Evolutionary conservation across 2,113 vertebrate genomes (phyloP), one percentile per base, ranked within the genome.

Genomic region (Rhodinocichla rosea): DNA sequence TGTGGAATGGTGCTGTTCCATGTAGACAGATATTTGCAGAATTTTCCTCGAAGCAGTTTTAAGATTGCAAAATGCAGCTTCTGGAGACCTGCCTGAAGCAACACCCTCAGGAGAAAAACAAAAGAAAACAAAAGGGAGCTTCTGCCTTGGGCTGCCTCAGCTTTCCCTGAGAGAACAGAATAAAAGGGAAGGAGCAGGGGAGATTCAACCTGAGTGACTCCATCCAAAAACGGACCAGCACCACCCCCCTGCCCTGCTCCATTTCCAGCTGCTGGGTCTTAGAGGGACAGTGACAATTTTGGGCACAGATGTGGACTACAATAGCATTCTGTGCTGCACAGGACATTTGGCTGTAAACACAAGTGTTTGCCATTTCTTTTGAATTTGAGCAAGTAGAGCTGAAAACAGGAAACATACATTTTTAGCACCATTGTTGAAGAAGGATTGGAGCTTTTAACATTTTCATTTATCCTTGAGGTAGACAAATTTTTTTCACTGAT

Each of bases 221-320:
- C 0, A 0, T 7, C 26, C 17, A 37, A 19, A 22, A 52, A 52
- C 11, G 37, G 17, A 27, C 22, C 7, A 11, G 44, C 16, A 44
- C 5, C 22, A 32, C 6, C 7, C 26, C 9, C 9, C 0, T 18
- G n/a, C 11, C 35, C 35, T 4, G 0, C 10, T 33, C 55, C 18
- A 13, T 69, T 69, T 69, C 27, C 7, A 6, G 27, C 27, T 60
- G 11, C 37, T 50, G 45, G 21, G 27, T 53, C 33, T 45, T 13
- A 44, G 45, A 32, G 5, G 17, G 9, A 7, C 14, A 44, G 22
- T 2, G 18, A 35, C 9, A 37, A 32, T 60, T 60, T 59, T 23
- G 73, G 83, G 9, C 27, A 69, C 7, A 37, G 37, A 19, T 22
- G 15, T 23, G 37, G 33, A 60, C 23, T 8, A 8, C 9, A 60